Evolutionary conservation across 2,797 vertebrate genomes (phyloP).

Genomic region (Hippopotamyrus pictus): DNA sequence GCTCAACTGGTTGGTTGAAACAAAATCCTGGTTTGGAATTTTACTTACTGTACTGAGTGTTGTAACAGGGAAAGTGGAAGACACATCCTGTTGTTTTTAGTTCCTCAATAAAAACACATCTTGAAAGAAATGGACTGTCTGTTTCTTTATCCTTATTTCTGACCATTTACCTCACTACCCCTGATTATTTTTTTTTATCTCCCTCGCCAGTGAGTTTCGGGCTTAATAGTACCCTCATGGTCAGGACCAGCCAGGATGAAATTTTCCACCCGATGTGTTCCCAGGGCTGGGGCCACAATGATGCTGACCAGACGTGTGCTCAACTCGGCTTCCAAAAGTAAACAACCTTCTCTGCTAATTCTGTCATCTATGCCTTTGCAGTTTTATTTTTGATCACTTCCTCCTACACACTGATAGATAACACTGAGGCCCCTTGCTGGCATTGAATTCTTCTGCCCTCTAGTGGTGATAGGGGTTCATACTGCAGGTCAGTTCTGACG

Average conservation of each 20-base stretch:
- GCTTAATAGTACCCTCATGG: conserved; percentile 50
- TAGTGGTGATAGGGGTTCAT: not conserved
- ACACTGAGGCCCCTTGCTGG: not conserved
- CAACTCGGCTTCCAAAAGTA: conserved; percentile 78
- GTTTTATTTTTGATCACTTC: not conserved
- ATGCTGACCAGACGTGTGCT: conserved; percentile 66
- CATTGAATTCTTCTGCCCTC: not conserved
- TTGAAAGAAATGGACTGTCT: not conserved
- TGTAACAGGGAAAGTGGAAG: not conserved
- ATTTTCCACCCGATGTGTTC: conserved; percentile 79
- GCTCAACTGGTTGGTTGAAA: not conserved
- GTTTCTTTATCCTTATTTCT: not conserved
- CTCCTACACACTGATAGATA: not conserved
- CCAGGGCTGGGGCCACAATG: conserved; percentile 51
- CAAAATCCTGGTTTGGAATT: not conserved
- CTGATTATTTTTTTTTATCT: not conserved
- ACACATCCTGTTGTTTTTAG: not conserved
- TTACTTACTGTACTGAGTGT: not conserved
- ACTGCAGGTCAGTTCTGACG: not conserved
- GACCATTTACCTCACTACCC: not conserved
- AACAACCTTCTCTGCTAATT: not conserved
- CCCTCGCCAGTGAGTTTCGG: conserved; percentile 68
- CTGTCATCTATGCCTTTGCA: not conserved
- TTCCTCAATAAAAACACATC: not conserved
- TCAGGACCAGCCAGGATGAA: conserved; percentile 59